Evolutionary conservation across 1,140 invertebrate genomes (phyloP).

Genomic region (Ephestia elutella): DNA sequence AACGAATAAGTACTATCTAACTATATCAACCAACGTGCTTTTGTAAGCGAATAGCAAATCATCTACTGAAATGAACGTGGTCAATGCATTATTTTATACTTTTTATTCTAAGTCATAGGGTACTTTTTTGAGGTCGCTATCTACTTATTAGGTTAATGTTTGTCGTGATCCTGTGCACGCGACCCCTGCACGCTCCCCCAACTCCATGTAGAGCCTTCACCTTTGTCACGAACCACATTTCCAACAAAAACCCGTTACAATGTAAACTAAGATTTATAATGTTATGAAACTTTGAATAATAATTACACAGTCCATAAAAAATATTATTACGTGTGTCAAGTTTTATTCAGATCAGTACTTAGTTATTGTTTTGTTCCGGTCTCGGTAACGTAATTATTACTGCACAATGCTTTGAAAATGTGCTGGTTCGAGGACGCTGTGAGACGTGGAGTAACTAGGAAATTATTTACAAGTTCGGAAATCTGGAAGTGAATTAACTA

Average conservation of each 20-base stretch:
- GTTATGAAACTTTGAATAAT: not conserved
- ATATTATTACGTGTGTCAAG: not conserved
- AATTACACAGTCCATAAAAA: not conserved
- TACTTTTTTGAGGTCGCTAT: not conserved
- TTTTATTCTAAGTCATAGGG: not conserved
- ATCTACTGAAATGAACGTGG: too few species aligned
- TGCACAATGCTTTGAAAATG: not conserved
- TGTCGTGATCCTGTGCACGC: conserved; percentile 28
- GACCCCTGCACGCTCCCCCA: conserved; percentile 21
- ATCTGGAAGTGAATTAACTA: not conserved
- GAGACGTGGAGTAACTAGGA: not conserved
- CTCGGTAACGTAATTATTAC: not conserved
- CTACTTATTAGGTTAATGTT: conserved; percentile 8
- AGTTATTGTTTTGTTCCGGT: conserved; percentile 1
- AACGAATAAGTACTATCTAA: too few species aligned
- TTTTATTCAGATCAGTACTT: not conserved
- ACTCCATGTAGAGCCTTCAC: conserved; percentile 32
- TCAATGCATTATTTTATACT: too few species aligned
- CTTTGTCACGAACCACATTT: conserved; percentile 30
- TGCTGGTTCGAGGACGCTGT: not conserved
- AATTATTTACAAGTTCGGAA: not conserved
- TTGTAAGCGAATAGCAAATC: too few species aligned
- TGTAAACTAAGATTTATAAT: conserved; percentile 5
- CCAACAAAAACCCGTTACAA: conserved; percentile 18
- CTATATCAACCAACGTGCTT: too few species aligned